A percentile compares a stretch with the other conserved stretches of the same genome.
Conservation (phyloP, 2,888 invertebrate species). For the Scaptomyza flava region DNA sequence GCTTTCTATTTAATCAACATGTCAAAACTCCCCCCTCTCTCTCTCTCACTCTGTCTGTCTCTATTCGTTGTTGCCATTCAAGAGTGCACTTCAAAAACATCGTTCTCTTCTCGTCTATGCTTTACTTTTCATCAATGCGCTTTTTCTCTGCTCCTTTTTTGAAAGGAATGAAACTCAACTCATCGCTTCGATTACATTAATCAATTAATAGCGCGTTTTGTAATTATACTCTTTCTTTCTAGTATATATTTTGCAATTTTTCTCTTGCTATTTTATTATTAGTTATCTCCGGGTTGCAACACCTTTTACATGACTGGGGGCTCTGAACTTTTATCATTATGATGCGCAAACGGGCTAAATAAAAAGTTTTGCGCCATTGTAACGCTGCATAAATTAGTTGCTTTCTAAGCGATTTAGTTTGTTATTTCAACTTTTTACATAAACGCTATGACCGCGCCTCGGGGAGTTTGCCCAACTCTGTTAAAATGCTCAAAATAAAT, state of each 20-base stretch:
- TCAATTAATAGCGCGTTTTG: conserved; percentile 35
- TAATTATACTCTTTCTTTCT: conserved; percentile 33
- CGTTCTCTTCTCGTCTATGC: neutral
- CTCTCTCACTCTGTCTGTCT: conserved; percentile 1
- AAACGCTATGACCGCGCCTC: conserved; percentile 68
- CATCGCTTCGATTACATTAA: conserved; percentile 24
- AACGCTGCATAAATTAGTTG: conserved; percentile 68
- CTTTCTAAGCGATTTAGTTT: conserved; percentile 78
- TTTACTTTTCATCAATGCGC: neutral
- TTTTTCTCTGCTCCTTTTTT: conserved; percentile 20
- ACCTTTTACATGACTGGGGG: conserved; percentile 50
- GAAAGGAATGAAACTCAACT: conserved; percentile 20
- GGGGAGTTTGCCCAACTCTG: conserved; percentile 16
- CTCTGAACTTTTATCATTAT: conserved; percentile 76
- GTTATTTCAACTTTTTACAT: conserved; percentile 74
- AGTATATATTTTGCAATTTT: neutral
- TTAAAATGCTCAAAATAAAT: conserved; percentile 19
- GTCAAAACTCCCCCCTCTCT: conserved; percentile 20
- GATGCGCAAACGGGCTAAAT: conserved; percentile 69
- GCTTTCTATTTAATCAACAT: conserved; percentile 78
- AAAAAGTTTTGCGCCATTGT: conserved; percentile 59
- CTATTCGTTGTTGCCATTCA: conserved; percentile 56
- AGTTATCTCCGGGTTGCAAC: conserved; percentile 4
- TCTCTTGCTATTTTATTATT: neutral
- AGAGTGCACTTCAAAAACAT: conserved; percentile 34